phyloP scores from a whole-genome alignment of 92 coral and sea anemone genomes.

The Scolanthus callimorphus region DNA sequence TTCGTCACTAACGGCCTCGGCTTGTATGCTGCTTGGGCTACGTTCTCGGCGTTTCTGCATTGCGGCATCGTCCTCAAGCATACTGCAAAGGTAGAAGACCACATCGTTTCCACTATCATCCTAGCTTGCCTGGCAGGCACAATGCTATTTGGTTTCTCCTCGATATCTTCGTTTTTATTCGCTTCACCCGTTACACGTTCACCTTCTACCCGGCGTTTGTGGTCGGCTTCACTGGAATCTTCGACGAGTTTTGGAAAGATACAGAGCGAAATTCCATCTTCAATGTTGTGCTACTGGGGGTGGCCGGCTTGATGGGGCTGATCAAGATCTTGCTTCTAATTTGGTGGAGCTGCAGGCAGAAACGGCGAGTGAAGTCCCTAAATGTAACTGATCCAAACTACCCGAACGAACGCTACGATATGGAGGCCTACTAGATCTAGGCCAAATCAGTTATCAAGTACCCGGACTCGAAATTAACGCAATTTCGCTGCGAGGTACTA shows the following conservation, averaged over 20 bases:
- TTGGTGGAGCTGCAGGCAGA: conserved; percentile 51
- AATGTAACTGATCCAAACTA: conserved; percentile 14
- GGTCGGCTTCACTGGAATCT: conserved; percentile 73
- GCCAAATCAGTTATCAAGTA: too few species aligned
- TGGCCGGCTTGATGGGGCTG: conserved; percentile 50
- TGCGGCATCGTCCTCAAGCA: conserved; percentile 60
- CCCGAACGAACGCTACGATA: conserved; percentile 17
- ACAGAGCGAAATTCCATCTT: conserved; percentile 62
- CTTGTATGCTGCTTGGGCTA: conserved; percentile 83
- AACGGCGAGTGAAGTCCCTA: conserved; percentile 12
- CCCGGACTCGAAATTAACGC: too few species aligned
- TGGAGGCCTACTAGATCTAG: conserved; percentile 11
- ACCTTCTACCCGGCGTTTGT: conserved; percentile 73
- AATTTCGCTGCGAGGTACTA: too few species aligned
- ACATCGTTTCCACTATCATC: conserved; percentile 58
- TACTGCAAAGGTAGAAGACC: conserved; percentile 63
- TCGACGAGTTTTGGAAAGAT: conserved; percentile 40
- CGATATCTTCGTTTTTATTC: conserved; percentile 65
- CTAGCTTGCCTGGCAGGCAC: conserved; percentile 59
- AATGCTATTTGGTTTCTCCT: conserved; percentile 74
- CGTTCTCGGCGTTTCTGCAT: conserved; percentile 54
- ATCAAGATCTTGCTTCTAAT: conserved; percentile 48
- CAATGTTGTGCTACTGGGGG: conserved; percentile 57
- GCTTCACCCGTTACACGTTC: conserved; percentile 56
- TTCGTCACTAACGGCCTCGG: conserved; percentile 77